Evolutionary conservation across 2,888 invertebrate genomes (phyloP), one percentile per base, ranked within the genome.

Genomic region (Eucriotettix oculatus): DNA sequence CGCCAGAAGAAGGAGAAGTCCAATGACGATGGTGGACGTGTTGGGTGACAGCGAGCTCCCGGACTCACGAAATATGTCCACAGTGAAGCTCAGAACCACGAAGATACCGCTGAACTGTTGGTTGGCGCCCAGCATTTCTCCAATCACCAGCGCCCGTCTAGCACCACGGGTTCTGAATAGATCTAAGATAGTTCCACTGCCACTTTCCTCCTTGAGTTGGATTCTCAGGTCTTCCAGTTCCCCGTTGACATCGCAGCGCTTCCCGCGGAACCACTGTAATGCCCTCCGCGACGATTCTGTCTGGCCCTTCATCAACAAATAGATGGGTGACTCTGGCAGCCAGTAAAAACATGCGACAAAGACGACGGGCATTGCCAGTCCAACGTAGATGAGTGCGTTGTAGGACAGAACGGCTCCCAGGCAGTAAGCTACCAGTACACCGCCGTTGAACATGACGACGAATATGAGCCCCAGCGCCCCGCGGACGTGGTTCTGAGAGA

Each of bases 281-380:
- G 75, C 67, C 12, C 66, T 65, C 42, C 71, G 65, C 1, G 78
- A 77, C 64, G 80, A 81, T 58, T 74, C 71, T 55, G 67, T 58
- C 14, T 72, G 69, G 10, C 75, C 75, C 44, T 65, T 70, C 65
- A 74, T 75, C 52, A 78, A 70, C 10, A 78, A 70, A 61, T 72
- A 78, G 0, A 79, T 74, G 0, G 85, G 84, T 0, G 83, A 79
- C 65, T 85, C 84, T 0, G 83, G 84, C 72, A 82, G 66, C 54
- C 68, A 69, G 14, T 75, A 68, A 63, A 80, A 76, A 9, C 76
- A 63, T 0, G 78, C 57, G 1, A 79, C 61, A 54, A 79, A 77
- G 0, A 78, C 10, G 0, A 77, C 68, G 0, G 80, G 77, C 10
- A 79, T 64, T 0, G 77, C 58, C 10, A 79, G 67, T 58, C 79